Conservation (phyloP, 2,113 vertebrate species). For the Cepphus grylle region DNA sequence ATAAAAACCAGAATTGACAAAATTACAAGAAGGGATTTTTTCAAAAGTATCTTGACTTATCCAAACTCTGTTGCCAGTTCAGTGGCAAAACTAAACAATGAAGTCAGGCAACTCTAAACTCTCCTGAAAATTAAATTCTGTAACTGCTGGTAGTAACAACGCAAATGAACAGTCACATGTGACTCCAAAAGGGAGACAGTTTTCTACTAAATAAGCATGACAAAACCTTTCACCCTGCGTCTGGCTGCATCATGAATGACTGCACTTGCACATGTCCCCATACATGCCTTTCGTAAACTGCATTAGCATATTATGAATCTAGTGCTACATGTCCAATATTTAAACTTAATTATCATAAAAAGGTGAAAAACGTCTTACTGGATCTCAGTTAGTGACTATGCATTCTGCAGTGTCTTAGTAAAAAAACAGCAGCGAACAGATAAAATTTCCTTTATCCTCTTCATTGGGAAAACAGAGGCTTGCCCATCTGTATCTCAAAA, state of each 20-base stretch:
- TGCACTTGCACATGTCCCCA: background rate
- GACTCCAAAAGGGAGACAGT: background rate
- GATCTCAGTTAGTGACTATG: background rate
- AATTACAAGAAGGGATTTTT: background rate
- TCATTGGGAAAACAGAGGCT: background rate
- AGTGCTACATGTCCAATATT: background rate
- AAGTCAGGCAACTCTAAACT: background rate
- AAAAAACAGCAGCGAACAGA: background rate
- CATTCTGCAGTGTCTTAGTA: background rate
- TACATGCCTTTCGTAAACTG: background rate
- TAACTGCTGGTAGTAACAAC: background rate
- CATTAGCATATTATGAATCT: background rate
- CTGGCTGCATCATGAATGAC: background rate
- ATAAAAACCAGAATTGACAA: background rate
- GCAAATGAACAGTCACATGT: background rate
- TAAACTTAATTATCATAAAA: background rate
- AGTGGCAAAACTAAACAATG: background rate
- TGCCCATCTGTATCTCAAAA: background rate
- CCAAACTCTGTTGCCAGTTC: background rate
- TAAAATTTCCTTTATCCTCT: background rate
- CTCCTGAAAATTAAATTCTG: background rate
- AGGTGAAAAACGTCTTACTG: background rate
- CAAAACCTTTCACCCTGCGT: background rate
- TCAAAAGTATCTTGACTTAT: background rate
- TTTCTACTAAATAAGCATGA: background rate